A percentile compares a stretch with the other conserved stretches of the same genome.
Conservation (phyloP, 2,797 vertebrate species). For the Orestias chungarensis region DNA sequence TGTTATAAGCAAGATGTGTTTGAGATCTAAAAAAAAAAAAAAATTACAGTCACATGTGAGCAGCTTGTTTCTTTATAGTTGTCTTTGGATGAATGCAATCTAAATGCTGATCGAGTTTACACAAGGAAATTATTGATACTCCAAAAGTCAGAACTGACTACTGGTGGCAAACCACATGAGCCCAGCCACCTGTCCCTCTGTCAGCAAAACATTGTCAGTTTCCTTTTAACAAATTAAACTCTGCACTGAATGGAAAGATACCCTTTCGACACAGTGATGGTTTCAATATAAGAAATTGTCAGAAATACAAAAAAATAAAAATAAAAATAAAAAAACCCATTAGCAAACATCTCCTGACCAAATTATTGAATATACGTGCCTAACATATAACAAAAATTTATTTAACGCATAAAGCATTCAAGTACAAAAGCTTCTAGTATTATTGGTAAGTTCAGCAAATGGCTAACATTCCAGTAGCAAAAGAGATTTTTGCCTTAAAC, state of each 20-base stretch:
- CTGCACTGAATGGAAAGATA: constrained; percentile 49
- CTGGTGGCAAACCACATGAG: constrained; percentile 52
- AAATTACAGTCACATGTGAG: constrained; percentile 42
- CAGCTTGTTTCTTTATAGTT: constrained; percentile 59
- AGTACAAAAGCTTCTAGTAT: too few species aligned
- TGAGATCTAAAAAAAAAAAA: background rate
- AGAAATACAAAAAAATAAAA: constrained; percentile 16
- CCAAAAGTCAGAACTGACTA: constrained; percentile 31
- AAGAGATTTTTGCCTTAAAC: background rate
- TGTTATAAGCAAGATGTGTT: constrained; percentile 31
- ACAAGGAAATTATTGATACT: constrained; percentile 45
- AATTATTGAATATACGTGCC: background rate
- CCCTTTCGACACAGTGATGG: constrained; percentile 44
- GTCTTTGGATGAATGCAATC: constrained; percentile 30
- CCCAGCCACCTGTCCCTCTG: constrained; percentile 48
- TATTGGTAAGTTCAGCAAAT: background rate
- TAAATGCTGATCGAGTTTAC: constrained; percentile 19
- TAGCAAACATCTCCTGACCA: background rate
- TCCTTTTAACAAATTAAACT: constrained; percentile 40
- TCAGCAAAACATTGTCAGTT: constrained; percentile 19
- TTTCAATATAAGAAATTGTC: constrained; percentile 35
- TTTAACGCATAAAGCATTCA: too few species aligned
- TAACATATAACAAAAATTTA: background rate
- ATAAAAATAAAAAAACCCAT: constrained; percentile 8
- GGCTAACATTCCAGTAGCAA: background rate